Base-by-base conservation (phyloP, 1,140 invertebrate genomes). In the Brachionus sp. region DNA sequence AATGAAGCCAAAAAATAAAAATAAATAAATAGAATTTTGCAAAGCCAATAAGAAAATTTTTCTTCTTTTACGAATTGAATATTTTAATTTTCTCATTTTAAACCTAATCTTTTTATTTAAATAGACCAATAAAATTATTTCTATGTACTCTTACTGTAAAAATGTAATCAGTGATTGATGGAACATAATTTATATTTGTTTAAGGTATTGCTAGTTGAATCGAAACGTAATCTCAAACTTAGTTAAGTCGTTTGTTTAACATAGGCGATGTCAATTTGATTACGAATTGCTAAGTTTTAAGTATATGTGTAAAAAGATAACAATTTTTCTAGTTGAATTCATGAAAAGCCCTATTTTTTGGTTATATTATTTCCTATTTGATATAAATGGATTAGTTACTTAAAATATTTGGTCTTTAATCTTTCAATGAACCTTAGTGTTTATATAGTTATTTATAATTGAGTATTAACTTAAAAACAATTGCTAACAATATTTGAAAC, bases 251-350 rank as follows among this genome's bases (percentile, higher is more conserved):
- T 70, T 29, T 75, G 44, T 75, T 75, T 75, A 46, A 46, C 70
- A 29, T 46, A 25, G 70, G 70, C 70, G 70, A 75, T 75, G 70
- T 75, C 70, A 75, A 12, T 75, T 75, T 75, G 37, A 46, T 75
- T 75, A 13, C 37, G 66, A 70, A 25, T 75, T 75, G 42, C 42
- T 46, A 46, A 50, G 25, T 75, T 75, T 75, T 75, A 46, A 46
- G 19, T n/a, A 13, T 75, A 39, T 39, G 29, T 70, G 66, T 37
- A 19, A 70, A 57, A 70, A 70, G 66, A 70, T 70, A 70, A 70
- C 35, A 16, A 39, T 12, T 35, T 39, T 70, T 70, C 66, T 39
- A 75, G 70, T 75, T 75, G 70, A 75, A 46, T 75, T 50, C 12
- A 10, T 35, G 44, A 39, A 46, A 46, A 37, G 35, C 66, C 66